A percentile compares a stretch with the other conserved stretches of the same genome.
Conservation (phyloP, 2,113 vertebrate species). For the Austrofundulus limnaeus region DNA sequence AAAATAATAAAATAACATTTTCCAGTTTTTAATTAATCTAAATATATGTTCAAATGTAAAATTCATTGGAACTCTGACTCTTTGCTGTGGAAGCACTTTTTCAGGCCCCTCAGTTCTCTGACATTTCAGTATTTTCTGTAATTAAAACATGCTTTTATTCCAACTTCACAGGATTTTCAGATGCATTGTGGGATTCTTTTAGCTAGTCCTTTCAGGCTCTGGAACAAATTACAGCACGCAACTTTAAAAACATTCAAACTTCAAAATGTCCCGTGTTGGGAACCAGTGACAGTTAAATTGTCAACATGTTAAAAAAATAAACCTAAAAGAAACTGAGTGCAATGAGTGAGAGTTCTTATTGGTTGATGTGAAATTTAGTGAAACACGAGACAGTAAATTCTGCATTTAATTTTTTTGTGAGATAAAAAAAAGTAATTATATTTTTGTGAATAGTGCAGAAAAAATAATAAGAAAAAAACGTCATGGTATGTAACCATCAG, state of each 20-base stretch:
- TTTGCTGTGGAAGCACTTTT: neutral
- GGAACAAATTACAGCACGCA: conserved; percentile 22
- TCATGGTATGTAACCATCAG: conserved; percentile 23
- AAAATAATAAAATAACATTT: neutral
- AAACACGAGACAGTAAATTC: neutral
- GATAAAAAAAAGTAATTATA: too few relatives aligned
- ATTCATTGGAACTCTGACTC: neutral
- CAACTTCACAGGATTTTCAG: conserved; percentile 18
- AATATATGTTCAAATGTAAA: neutral
- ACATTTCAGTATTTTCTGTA: conserved; percentile 10
- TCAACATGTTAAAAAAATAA: conserved; percentile 13
- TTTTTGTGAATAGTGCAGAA: too few relatives aligned
- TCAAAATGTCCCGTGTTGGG: conserved; percentile 6
- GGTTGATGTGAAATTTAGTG: neutral
- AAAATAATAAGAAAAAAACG: neutral
- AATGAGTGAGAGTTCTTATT: neutral
- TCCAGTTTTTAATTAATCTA: neutral
- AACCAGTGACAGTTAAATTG: conserved; percentile 7
- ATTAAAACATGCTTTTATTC: neutral
- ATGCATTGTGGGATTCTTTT: conserved; percentile 2
- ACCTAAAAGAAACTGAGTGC: neutral
- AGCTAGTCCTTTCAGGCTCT: conserved; percentile 11
- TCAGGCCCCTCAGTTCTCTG: neutral
- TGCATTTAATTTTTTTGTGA: too few relatives aligned
- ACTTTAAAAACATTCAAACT: conserved; percentile 17